phyloP scores from a whole-genome alignment of 2,113 vertebrate genomes.

The Oryctolagus cuniculus region DNA sequence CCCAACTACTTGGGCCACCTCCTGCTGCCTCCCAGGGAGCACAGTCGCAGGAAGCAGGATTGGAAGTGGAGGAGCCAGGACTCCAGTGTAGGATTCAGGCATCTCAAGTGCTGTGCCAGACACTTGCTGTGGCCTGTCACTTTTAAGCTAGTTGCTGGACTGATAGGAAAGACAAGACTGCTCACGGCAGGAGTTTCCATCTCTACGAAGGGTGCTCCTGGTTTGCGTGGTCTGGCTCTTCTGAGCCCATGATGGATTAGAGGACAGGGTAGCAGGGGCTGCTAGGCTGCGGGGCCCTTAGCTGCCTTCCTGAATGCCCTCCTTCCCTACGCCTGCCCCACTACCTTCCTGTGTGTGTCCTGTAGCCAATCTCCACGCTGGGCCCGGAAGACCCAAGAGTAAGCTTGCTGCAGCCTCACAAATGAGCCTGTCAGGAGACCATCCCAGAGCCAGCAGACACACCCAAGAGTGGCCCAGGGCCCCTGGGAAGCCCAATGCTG shows the following conservation, averaged over 20 bases:
- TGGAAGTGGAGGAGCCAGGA: too few relatives aligned
- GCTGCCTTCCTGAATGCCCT: background rate
- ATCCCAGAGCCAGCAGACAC: background rate
- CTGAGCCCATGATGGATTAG: background rate
- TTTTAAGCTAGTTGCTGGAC: background rate
- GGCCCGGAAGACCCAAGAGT: background rate
- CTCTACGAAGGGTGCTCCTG: background rate
- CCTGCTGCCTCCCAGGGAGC: too few relatives aligned
- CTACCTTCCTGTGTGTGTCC: background rate
- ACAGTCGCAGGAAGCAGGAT: too few relatives aligned
- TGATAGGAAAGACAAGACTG: background rate
- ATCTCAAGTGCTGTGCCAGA: too few relatives aligned
- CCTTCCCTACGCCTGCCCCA: fast-evolving
- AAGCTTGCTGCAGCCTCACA: background rate
- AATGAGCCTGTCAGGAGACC: background rate
- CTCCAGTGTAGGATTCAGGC: too few relatives aligned
- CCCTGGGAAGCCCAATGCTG: background rate
- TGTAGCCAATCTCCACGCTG: background rate
- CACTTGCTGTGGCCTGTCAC: too few relatives aligned
- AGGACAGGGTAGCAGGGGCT: background rate
- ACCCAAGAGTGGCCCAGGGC: background rate
- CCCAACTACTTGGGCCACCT: too few relatives aligned
- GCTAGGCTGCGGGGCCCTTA: background rate
- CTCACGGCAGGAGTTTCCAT: background rate
- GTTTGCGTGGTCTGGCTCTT: background rate